Percentiles rank a stretch among this genome's conserved stretches.
These are phyloP conservation scores for Pinna nobilis DNA, from an alignment of 1,140 invertebrate genomes.

Conservation along the genomic window DNA sequence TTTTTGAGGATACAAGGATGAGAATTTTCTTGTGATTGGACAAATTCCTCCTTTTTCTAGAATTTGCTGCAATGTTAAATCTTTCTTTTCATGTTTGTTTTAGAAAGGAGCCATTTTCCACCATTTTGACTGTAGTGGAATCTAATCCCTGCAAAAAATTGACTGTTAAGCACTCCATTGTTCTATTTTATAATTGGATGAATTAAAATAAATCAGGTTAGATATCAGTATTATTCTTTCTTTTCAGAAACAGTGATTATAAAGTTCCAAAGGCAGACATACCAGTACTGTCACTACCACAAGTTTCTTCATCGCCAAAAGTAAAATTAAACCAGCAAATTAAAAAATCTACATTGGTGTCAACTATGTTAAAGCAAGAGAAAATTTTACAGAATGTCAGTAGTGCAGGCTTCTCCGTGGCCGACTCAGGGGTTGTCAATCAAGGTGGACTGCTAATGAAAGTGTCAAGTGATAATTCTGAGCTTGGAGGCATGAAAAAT, in stretches of 20 bases:
- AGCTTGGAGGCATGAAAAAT: constrained; percentile 21
- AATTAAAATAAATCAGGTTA: not conserved
- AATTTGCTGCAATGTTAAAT: not conserved
- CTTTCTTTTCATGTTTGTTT: not conserved
- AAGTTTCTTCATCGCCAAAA: constrained; percentile 4
- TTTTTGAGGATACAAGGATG: too few relatives aligned
- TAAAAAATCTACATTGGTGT: constrained; percentile 60
- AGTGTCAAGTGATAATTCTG: constrained; percentile 33
- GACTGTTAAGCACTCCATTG: too few relatives aligned
- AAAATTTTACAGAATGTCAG: constrained; percentile 59
- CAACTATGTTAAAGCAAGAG: constrained; percentile 67
- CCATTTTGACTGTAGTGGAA: not conserved
- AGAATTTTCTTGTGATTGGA: too few relatives aligned
- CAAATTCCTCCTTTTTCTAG: too few relatives aligned
- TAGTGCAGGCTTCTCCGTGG: constrained; percentile 16
- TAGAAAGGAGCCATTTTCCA: not conserved
- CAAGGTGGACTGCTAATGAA: constrained; percentile 47
- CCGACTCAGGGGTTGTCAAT: not conserved
- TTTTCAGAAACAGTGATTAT: constrained; percentile 4
- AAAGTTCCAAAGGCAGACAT: constrained; percentile 67
- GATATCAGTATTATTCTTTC: not conserved
- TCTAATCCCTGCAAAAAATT: too few relatives aligned
- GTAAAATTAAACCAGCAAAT: constrained; percentile 47
- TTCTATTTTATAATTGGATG: too few relatives aligned
- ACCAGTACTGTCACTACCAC: constrained; percentile 40